Conservation (phyloP, 2,113 vertebrate species). For the Xiphophorus hellerii region DNA sequence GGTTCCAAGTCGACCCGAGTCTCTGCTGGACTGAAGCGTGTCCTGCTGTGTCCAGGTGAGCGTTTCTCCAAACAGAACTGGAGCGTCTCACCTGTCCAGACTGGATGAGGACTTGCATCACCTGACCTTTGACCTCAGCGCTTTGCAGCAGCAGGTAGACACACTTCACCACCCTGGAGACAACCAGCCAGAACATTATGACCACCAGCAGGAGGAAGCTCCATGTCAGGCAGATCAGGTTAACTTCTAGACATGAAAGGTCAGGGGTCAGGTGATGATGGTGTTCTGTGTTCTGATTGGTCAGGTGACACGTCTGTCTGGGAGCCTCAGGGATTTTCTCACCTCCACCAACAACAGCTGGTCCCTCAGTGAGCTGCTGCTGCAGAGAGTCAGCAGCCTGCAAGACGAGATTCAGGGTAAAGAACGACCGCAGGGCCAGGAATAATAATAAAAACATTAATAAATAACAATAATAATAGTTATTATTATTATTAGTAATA, state of each 20-base stretch:
- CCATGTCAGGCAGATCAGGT: too few species aligned
- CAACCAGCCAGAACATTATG: not conserved
- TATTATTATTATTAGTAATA: too few species aligned
- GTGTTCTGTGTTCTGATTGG: constrained; percentile 43
- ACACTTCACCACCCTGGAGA: not conserved
- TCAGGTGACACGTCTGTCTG: constrained; percentile 76
- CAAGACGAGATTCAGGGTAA: constrained; percentile 83
- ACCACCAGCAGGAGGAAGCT: not conserved
- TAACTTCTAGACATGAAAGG: too few species aligned
- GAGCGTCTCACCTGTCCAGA: not conserved
- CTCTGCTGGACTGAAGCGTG: not conserved
- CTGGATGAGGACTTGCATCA: constrained; percentile 20
- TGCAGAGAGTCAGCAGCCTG: constrained; percentile 74
- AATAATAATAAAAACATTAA: too few species aligned
- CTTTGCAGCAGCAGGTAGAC: constrained; percentile 51
- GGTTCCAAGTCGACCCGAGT: too few species aligned
- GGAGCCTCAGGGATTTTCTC: constrained; percentile 61
- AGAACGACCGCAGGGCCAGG: not conserved
- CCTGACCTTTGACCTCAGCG: constrained; percentile 44
- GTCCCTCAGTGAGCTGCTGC: constrained; percentile 74
- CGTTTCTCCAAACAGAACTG: constrained; percentile 12
- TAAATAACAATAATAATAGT: too few species aligned
- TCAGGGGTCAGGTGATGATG: not conserved
- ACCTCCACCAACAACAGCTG: constrained; percentile 69
- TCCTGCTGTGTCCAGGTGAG: constrained; percentile 12